Evolutionary conservation across 2,797 vertebrate genomes (phyloP).

Genomic region (Vespertilio murinus): DNA sequence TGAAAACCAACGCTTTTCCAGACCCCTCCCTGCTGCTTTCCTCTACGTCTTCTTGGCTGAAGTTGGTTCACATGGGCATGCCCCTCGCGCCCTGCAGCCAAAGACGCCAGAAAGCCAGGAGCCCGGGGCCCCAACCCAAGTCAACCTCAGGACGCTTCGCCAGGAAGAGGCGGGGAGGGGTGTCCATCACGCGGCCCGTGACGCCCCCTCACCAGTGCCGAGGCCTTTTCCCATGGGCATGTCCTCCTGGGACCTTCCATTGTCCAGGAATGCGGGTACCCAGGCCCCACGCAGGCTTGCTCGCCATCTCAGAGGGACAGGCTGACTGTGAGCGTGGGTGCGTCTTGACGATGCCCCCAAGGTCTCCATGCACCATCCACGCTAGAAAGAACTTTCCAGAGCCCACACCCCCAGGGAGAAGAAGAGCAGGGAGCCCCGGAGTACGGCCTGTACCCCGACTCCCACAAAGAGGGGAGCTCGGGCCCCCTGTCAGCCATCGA

Average conservation of each 20-base stretch:
- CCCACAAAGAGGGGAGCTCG: background rate
- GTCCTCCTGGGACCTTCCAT: background rate
- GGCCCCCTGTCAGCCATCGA: background rate
- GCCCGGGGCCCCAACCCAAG: background rate
- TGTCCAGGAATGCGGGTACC: background rate
- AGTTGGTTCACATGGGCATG: background rate
- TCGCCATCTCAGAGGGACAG: background rate
- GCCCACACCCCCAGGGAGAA: background rate
- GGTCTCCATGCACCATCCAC: background rate
- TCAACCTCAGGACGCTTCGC: background rate
- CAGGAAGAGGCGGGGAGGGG: background rate
- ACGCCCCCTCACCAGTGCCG: too few relatives aligned
- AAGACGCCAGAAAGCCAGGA: background rate
- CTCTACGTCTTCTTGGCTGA: background rate
- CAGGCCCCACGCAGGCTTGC: background rate
- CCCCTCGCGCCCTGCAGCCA: background rate
- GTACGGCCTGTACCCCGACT: background rate
- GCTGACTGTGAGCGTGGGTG: too few relatives aligned
- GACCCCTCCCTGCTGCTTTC: background rate
- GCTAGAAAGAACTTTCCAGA: background rate
- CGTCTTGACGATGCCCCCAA: background rate
- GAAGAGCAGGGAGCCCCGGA: background rate
- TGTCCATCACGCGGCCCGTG: fast-evolving
- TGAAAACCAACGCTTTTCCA: background rate
- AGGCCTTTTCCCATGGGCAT: background rate